These are phyloP conservation scores for Coenonympha arcania DNA, from an alignment of 2,888 invertebrate species.

Conservation along the genomic window DNA sequence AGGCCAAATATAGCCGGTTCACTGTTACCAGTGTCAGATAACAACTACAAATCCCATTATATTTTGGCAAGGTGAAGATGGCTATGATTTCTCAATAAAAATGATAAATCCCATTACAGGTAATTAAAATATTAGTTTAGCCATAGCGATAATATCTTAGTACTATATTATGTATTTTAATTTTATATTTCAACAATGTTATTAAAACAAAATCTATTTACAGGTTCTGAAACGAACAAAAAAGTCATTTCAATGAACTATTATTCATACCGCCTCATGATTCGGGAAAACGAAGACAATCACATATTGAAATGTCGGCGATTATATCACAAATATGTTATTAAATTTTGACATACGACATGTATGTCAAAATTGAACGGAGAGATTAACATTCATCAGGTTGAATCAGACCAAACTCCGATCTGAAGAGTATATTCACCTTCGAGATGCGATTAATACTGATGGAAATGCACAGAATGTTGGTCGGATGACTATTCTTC, in stretches of 20 bases:
- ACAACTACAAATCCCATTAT: constrained; percentile 33
- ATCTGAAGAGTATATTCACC: constrained; percentile 32
- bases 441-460: constrained; percentile 30
- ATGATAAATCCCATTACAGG: constrained; percentile 29
- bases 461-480: constrained; percentile 33
- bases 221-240: constrained; percentile 26
- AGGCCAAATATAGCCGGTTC: too few species aligned
- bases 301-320: constrained; percentile 28
- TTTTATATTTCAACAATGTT: too few species aligned
- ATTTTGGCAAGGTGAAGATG: constrained; percentile 32
- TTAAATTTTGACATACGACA: too few species aligned
- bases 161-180: too few species aligned
- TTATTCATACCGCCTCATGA: constrained; percentile 31
- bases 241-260: constrained; percentile 30
- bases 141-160: too few species aligned
- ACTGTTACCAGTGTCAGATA: too few species aligned
- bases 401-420: constrained; percentile 29
- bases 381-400: constrained; percentile 28
- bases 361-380: constrained; percentile 29
- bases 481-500: constrained; percentile 34
- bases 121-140: too few species aligned
- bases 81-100: constrained; percentile 27
- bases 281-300: constrained; percentile 29
- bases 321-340: constrained; percentile 27
- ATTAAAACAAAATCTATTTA: too few species aligned